Percentiles rank a stretch among this genome's conserved stretches.
Conservation (phyloP, 2,888 invertebrate genomes). For the Leptinotarsa juncta region DNA sequence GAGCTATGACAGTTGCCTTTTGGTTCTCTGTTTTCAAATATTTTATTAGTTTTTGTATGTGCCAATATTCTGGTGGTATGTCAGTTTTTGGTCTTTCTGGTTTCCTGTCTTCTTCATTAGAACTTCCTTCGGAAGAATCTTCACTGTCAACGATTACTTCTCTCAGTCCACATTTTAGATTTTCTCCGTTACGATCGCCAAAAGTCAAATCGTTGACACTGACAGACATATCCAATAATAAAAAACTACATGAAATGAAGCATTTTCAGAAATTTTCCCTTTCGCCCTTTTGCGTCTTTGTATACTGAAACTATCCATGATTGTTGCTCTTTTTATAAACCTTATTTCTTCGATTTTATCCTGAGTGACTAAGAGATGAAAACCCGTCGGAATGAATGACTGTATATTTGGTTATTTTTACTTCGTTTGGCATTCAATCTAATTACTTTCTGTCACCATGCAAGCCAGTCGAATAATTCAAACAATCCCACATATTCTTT, state of each 20-base stretch:
- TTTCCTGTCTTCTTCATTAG: conserved; percentile 56
- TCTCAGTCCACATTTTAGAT: conserved; percentile 63
- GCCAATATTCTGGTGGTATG: conserved; percentile 93
- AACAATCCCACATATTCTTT: background rate
- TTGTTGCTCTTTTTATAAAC: background rate
- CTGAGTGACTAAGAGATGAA: background rate
- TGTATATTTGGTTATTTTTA: conserved; percentile 10
- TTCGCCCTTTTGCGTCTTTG: too few relatives aligned
- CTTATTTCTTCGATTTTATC: background rate
- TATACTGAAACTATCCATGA: background rate
- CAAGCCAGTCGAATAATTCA: background rate
- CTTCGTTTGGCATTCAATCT: background rate
- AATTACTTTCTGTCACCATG: conserved; percentile 8
- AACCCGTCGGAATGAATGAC: background rate
- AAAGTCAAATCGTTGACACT: conserved; percentile 1
- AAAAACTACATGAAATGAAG: too few relatives aligned
- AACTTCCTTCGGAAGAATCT: conserved; percentile 68
- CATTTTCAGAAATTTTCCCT: too few relatives aligned
- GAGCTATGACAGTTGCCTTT: conserved; percentile 91
- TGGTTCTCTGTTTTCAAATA: conserved; percentile 96
- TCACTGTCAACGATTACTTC: conserved; percentile 74
- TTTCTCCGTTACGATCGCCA: conserved; percentile 28
- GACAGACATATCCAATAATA: background rate
- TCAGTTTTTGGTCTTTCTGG: conserved; percentile 64
- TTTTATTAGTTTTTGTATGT: conserved; percentile 93